A percentile compares a stretch with the other conserved stretches of the same genome.
These are phyloP conservation scores for Cyanoliseus patagonus DNA, from an alignment of 2,113 vertebrate species.

Conservation along the genomic window DNA sequence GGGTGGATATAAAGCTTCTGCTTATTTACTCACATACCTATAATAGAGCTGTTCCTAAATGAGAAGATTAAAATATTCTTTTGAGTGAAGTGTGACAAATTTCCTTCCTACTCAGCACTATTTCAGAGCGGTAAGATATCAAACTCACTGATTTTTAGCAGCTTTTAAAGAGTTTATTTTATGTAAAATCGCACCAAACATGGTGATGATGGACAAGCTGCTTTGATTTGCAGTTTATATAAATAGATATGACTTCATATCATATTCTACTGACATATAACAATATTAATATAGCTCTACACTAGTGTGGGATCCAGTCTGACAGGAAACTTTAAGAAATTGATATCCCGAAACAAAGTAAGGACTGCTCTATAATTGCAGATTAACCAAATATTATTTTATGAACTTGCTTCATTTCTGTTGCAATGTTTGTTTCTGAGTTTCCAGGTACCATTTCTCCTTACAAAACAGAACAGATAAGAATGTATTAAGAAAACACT, in stretches of 20 bases:
- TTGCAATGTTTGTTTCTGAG: constrained; percentile 58
- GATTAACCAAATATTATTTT: constrained; percentile 40
- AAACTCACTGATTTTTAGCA: neutral
- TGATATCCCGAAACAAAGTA: neutral
- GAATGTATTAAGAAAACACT: constrained; percentile 54
- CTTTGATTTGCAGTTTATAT: neutral
- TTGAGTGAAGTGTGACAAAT: neutral
- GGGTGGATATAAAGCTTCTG: neutral
- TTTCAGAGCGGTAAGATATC: neutral
- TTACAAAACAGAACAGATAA: constrained; percentile 17
- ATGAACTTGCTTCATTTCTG: constrained; percentile 8
- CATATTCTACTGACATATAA: neutral
- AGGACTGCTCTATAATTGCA: neutral
- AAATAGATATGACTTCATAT: neutral
- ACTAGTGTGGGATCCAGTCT: neutral
- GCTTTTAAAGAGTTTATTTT: neutral
- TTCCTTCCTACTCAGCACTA: neutral
- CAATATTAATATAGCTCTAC: neutral
- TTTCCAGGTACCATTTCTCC: constrained; percentile 37
- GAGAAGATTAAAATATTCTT: neutral
- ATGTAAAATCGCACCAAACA: neutral
- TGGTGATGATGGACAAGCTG: neutral
- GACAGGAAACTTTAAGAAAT: neutral
- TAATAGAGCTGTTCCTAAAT: neutral
- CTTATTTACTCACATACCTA: neutral